Evolutionary conservation across 2,888 invertebrate genomes (phyloP).

Genomic region (Pseudococcus longispinus): DNA sequence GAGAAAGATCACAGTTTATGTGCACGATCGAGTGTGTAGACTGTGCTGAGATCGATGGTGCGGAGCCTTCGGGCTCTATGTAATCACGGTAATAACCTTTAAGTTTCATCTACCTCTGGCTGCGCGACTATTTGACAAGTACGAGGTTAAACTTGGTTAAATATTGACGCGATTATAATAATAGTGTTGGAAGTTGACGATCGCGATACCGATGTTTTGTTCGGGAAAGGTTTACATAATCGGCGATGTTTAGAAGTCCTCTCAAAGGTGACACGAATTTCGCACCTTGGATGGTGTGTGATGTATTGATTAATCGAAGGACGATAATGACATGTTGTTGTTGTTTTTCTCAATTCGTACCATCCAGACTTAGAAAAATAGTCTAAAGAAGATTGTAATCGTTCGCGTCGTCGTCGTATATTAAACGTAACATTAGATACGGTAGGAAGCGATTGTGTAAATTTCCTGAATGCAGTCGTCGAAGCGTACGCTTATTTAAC

Average conservation of each 20-base stretch:
- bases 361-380: not conserved
- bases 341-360: not conserved
- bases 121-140: constrained; percentile 3
- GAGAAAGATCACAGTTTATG: not conserved
- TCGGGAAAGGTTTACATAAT: not conserved
- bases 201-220: not conserved
- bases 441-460: constrained; percentile 30
- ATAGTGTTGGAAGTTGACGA: not conserved
- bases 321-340: not conserved
- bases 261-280: not conserved
- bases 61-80: not conserved
- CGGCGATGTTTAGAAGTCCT: not conserved
- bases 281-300: not conserved
- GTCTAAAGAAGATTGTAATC: not conserved
- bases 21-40: not conserved
- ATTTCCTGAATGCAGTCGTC: constrained; percentile 28
- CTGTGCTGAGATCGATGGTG: not conserved
- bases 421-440: constrained; percentile 36
- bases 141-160: constrained; percentile 13
- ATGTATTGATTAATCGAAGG: constrained; percentile 7
- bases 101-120: not conserved
- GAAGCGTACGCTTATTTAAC: constrained; percentile 26
- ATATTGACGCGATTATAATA: not conserved
- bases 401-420: not conserved
- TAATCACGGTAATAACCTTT: constrained; percentile 24